These are phyloP conservation scores for Trematocara marginatum DNA, from an alignment of 2,113 vertebrate genomes.

Conservation along the genomic window DNA sequence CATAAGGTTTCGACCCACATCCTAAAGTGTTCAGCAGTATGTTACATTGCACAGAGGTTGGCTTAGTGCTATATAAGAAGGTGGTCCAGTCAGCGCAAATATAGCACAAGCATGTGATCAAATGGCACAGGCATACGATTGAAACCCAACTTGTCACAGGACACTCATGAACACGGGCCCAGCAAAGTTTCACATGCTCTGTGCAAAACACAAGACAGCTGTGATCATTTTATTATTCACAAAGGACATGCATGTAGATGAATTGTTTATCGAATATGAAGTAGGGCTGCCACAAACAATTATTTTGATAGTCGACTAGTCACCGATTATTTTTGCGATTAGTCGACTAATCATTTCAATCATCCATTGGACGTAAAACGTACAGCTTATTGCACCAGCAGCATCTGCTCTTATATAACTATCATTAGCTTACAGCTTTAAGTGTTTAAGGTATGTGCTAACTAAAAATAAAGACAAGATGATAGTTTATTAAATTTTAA, in stretches of 20 bases:
- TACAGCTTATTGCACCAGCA: fast-evolving
- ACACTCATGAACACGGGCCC: background rate
- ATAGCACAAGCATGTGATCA: constrained; percentile 26
- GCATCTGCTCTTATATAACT: no score
- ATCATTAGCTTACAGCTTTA: no score
- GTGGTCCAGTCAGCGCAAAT: constrained; percentile 13
- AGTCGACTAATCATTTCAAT: background rate
- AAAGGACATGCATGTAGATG: background rate
- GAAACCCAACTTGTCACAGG: background rate
- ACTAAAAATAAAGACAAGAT: no score
- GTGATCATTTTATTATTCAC: background rate
- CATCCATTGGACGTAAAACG: background rate
- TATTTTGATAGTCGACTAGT: background rate
- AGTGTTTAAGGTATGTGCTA: no score
- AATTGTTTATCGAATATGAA: background rate
- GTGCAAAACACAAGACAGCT: background rate
- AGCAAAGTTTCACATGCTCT: background rate
- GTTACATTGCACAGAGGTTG: background rate
- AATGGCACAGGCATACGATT: background rate
- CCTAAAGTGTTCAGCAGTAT: background rate
- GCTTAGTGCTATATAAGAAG: background rate
- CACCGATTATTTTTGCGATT: background rate
- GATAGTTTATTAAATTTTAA: no score
- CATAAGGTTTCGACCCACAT: background rate
- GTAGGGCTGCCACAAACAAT: background rate